Conservation (phyloP, 1,140 invertebrate genomes). For the Pararge aegeria region DNA sequence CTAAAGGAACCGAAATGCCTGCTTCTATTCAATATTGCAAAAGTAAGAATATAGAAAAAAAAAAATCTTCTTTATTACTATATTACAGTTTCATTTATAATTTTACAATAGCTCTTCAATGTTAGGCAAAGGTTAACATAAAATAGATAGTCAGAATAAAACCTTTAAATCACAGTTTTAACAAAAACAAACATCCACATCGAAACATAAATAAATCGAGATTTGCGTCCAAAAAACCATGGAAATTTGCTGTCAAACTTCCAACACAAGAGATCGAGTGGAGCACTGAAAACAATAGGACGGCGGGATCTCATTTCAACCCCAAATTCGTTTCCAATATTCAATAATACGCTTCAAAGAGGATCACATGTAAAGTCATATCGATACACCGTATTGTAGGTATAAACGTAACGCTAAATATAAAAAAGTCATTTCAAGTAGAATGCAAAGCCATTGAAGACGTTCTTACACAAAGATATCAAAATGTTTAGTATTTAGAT, state of each 20-base stretch:
- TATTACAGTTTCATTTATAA: too few species aligned
- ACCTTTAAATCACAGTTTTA: too few species aligned
- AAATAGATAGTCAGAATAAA: too few species aligned
- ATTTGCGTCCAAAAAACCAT: slow-evolving; percentile 36
- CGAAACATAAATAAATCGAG: background rate
- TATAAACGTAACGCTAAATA: slow-evolving; percentile 17
- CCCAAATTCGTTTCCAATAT: slow-evolving; percentile 68
- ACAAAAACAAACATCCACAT: background rate
- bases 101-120: too few species aligned
- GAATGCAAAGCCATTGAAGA: slow-evolving; percentile 37
- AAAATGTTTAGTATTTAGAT: too few species aligned
- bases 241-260: slow-evolving; percentile 58
- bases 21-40: too few species aligned
- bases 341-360: slow-evolving; percentile 65
- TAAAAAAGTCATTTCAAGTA: slow-evolving; percentile 33
- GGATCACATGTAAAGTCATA: slow-evolving; percentile 47
- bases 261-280: slow-evolving; percentile 52
- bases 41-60: too few species aligned
- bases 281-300: slow-evolving; percentile 52
- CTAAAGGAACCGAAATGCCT: too few species aligned
- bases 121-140: too few species aligned
- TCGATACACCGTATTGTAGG: slow-evolving; percentile 31
- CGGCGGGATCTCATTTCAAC: slow-evolving; percentile 63
- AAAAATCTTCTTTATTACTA: too few species aligned
- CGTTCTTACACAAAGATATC: background rate